Evolutionary conservation across 2,888 invertebrate genomes (phyloP).

Genomic region (Melieria picta): DNA sequence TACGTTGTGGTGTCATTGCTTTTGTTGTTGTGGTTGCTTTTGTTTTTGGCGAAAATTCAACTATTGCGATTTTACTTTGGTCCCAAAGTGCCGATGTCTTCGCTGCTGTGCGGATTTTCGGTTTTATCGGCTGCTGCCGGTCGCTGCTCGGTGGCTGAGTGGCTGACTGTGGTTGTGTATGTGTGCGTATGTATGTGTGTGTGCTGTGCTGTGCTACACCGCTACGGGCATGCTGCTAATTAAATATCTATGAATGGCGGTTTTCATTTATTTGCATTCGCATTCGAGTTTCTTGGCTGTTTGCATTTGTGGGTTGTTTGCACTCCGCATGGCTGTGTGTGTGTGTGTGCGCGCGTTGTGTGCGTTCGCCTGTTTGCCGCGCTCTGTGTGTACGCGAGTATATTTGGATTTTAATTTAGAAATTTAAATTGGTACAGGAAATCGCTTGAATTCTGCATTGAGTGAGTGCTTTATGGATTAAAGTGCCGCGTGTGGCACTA

Average conservation of each 20-base stretch:
- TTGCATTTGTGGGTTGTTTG: not conserved
- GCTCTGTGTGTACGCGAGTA: not conserved
- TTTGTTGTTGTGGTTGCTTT: constrained; percentile 11
- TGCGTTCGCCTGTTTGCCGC: constrained; percentile 7
- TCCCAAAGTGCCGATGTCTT: not conserved
- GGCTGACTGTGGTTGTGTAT: constrained; percentile 23
- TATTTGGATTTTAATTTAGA: constrained; percentile 51
- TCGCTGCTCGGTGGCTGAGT: constrained; percentile 51
- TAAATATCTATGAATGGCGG: constrained; percentile 34
- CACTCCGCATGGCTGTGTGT: too few species aligned
- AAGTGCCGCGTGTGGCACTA: not conserved
- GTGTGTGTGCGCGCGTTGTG: not conserved
- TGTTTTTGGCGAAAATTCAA: constrained; percentile 4
- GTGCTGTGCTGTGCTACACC: not conserved
- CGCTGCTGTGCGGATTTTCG: not conserved
- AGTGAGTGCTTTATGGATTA: not conserved
- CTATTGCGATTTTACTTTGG: constrained; percentile 8
- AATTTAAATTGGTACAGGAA: constrained; percentile 57
- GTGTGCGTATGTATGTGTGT: constrained; percentile 12
- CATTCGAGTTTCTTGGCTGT: constrained; percentile 23
- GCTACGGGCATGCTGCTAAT: constrained; percentile 22
- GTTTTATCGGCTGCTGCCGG: constrained; percentile 22
- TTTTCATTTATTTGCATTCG: constrained; percentile 23
- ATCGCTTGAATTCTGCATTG: constrained; percentile 53
- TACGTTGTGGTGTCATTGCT: not conserved